These are phyloP conservation scores for Galerucella nymphaeae DNA, from an alignment of 2,888 invertebrate species.

Conservation along the genomic window DNA sequence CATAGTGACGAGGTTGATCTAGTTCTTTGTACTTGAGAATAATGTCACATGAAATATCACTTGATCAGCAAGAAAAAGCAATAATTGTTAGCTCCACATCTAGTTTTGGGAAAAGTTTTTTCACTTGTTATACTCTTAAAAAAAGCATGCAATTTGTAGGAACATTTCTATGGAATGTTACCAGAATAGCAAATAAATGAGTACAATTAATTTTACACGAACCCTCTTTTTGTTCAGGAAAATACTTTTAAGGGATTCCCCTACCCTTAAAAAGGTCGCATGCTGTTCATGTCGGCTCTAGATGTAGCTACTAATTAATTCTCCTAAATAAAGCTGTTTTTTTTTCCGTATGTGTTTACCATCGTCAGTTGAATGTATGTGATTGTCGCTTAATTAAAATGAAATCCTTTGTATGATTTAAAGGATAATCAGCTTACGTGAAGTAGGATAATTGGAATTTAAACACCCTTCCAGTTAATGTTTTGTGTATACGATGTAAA, in stretches of 20 bases:
- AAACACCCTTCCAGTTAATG: background rate
- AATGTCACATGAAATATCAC: no score
- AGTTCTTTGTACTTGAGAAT: no score
- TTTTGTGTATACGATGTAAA: no score
- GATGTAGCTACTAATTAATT: conserved; percentile 37
- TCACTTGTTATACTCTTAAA: no score
- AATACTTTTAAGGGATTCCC: conserved; percentile 38
- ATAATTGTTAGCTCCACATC: no score
- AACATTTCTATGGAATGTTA: conserved; percentile 22
- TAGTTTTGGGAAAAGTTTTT: no score
- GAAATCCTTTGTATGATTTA: background rate
- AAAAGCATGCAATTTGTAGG: no score
- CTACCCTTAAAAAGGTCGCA: conserved; percentile 30
- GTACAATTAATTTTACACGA: conserved; percentile 40
- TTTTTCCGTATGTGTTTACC: conserved; percentile 26
- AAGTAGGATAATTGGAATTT: background rate
- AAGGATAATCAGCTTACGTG: conserved; percentile 17
- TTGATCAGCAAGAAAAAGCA: no score
- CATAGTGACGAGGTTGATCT: no score
- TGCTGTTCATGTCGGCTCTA: conserved; percentile 30
- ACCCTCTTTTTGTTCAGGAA: conserved; percentile 32
- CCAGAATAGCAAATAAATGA: conserved; percentile 39
- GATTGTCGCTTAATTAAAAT: conserved; percentile 17
- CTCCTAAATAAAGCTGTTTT: conserved; percentile 30
- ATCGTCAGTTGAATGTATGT: conserved; percentile 27